Evolutionary conservation across 2,113 vertebrate genomes (phyloP), one percentile per base, ranked within the genome.

Genomic region (Blennius ocellaris): DNA sequence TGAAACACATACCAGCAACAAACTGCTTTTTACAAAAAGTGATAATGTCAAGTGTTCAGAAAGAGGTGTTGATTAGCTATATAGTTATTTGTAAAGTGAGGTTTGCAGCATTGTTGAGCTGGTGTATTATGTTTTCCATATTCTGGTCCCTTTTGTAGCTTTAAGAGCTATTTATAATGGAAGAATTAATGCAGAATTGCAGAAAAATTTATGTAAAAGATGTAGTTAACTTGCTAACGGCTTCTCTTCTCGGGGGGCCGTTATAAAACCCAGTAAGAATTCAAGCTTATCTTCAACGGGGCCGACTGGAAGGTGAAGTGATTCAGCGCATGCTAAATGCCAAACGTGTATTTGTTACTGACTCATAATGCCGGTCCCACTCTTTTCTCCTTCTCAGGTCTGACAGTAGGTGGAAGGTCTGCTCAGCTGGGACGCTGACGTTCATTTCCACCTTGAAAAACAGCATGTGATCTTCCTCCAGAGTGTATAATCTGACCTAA

Each of bases 331-430:
- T n/a, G 14, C 52, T 30, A 21, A 44, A 58, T 8, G 30, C 40
- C 40, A 58, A 58, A 44, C 36, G 67, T 37, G 49, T 48, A 15
- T 0, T 9, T 11, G 62, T 65, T 78, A 93, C 97, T 94, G 90
- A 99, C 97, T 90, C 68, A 30, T 96, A 99, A 86, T 96, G 95
- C 0, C 59, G 91, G 90, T 99, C 97, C 97, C 97, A 98, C 80
- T 97, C 93, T 0, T 92, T 94, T 65, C 97, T 95, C 67, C 92
- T 94, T 15, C 81, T 88, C 80, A 99, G 92, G 90, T 99, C 95
- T 0, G 96, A 98, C 47, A 99, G 94, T 58, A 99, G 90, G 53
- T 90, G 73, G 88, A 99, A 99, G 64, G 95, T 95, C 75, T 92
- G 93, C 85, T 83, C 53, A 0, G 95, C 93, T 0, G 95, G 16